A percentile compares a stretch with the other conserved stretches of the same genome.
phyloP scores from a whole-genome alignment of 2,113 vertebrate genomes.

The Helogale parvula region DNA sequence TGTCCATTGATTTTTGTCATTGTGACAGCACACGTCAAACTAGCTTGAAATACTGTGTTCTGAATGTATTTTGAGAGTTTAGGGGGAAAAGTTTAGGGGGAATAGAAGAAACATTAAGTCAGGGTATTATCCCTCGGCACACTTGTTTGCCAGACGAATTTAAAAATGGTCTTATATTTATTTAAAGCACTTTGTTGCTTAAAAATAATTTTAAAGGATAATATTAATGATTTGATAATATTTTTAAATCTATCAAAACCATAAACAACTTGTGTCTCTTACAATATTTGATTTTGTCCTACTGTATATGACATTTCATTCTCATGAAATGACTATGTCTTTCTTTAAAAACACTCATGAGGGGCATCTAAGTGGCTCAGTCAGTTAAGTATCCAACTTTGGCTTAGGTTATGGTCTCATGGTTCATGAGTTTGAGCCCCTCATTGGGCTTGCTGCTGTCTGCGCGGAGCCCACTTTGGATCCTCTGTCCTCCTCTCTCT shows the following conservation, averaged over 20 bases:
- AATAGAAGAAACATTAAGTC: neutral
- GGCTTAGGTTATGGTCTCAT: too few species aligned
- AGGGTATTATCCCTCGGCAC: neutral
- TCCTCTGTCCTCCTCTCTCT: too few species aligned
- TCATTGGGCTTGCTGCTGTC: too few species aligned
- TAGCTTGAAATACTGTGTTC: neutral
- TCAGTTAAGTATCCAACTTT: too few species aligned
- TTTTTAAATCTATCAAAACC: slow-evolving; percentile 15
- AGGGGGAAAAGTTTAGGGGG: neutral
- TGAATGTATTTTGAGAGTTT: neutral
- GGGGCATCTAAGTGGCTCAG: too few species aligned
- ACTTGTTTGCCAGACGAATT: neutral
- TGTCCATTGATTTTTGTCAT: neutral
- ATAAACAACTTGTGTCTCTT: neutral
- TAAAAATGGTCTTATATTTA: neutral
- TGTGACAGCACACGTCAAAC: neutral
- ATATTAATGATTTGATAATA: slow-evolving; percentile 10
- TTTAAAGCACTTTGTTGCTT: slow-evolving; percentile 14
- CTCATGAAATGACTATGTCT: neutral
- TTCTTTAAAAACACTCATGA: neutral
- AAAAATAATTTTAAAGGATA: slow-evolving; percentile 22
- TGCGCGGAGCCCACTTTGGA: too few species aligned
- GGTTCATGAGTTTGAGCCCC: too few species aligned
- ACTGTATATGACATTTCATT: neutral
- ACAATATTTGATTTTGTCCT: neutral